phyloP scores from a whole-genome alignment of 2,797 vertebrate species.

The Epinephelus awoara region DNA sequence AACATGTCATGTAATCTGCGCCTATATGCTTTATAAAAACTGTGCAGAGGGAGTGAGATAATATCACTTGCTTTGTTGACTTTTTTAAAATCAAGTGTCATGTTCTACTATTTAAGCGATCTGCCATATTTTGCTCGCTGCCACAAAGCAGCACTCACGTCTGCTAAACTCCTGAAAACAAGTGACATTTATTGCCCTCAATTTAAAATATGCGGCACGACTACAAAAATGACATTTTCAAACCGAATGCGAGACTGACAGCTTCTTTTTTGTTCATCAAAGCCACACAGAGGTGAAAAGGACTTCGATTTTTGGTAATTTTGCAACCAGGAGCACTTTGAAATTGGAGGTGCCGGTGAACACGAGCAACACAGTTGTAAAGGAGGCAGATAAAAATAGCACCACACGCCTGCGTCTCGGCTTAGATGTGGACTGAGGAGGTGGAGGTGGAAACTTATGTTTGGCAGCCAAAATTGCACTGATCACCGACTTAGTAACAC shows the following conservation, averaged over 20 bases:
- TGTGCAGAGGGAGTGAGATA: background rate
- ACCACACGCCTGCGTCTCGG: background rate
- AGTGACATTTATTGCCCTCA: conserved; percentile 9
- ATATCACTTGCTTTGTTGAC: background rate
- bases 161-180: conserved; percentile 1
- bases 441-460: conserved; percentile 33
- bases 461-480: conserved; percentile 39
- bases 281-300: conserved; percentile 19
- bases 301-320: background rate
- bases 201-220: conserved; percentile 8
- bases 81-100: conserved; percentile 8
- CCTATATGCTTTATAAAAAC: background rate
- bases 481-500: conserved; percentile 36
- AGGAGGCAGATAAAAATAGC: conserved; percentile 29
- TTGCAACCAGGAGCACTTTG: background rate
- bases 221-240: background rate
- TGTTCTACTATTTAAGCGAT: conserved; percentile 14
- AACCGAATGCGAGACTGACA: conserved; percentile 2
- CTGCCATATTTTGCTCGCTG: background rate
- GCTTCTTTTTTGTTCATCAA: conserved; percentile 1
- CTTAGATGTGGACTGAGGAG: conserved; percentile 28
- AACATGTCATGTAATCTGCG: conserved; percentile 9
- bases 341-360: background rate
- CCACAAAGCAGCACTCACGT: conserved; percentile 3
- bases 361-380: background rate